Conservation (phyloP, 2,113 vertebrate species). For the Cynocephalus volans region DNA sequence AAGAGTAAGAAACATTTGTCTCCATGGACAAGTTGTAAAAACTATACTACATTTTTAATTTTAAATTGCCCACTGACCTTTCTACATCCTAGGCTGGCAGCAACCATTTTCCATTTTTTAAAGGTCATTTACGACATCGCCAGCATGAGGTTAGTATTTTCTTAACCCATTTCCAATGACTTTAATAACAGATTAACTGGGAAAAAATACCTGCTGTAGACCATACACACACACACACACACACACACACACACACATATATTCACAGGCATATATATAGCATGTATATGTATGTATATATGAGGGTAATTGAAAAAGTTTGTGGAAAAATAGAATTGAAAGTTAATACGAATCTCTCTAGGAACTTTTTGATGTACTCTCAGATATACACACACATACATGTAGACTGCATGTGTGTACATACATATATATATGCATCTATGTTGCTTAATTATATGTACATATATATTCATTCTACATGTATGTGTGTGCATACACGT, state of each 20-base stretch:
- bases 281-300: not conserved
- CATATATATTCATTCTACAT: not conserved
- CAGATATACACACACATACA: not conserved
- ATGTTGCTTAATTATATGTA: not conserved
- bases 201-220: not conserved
- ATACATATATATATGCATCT: not conserved
- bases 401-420: not conserved
- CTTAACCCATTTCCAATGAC: constrained; percentile 55
- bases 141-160: constrained; percentile 37
- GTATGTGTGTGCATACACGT: not conserved
- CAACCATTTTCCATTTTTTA: constrained; percentile 58
- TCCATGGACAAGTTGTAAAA: constrained; percentile 65
- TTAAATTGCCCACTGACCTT: constrained; percentile 66
- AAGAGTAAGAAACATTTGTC: constrained; percentile 1
- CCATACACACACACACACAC: too few species aligned
- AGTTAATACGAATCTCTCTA: too few species aligned
- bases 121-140: constrained; percentile 59
- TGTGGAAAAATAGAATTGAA: too few species aligned
- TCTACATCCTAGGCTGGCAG: constrained; percentile 52
- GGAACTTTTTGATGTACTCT: too few species aligned
- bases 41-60: constrained; percentile 61
- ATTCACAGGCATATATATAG: not conserved
- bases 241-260: too few species aligned
- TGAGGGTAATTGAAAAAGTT: too few species aligned
- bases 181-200: constrained; percentile 10